These are phyloP conservation scores for Trachelus stipa DNA, from an alignment of 2,888 invertebrate genomes.

Conservation along the genomic window DNA sequence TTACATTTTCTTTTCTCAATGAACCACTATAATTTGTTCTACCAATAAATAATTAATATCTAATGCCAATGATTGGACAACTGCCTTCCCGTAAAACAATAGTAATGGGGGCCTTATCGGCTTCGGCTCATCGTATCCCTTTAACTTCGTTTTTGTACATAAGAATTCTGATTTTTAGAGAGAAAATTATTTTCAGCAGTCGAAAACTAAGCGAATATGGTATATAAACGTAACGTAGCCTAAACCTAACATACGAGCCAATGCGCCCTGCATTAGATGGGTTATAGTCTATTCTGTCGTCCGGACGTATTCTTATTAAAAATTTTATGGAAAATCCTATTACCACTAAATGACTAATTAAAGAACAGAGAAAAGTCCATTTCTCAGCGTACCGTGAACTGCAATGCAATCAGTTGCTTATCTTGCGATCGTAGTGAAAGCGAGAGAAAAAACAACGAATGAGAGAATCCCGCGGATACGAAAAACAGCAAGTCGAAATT, in stretches of 20 bases:
- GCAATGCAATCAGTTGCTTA: not conserved
- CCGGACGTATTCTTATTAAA: not conserved
- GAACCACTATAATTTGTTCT: not conserved
- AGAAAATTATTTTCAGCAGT: not conserved
- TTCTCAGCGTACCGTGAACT: not conserved
- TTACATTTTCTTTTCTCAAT: not conserved
- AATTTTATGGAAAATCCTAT: not conserved
- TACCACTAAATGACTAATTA: not conserved
- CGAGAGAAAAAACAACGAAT: not conserved
- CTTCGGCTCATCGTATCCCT: not conserved
- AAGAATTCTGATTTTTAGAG: not conserved
- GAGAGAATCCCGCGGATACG: not conserved
- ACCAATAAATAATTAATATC: not conserved
- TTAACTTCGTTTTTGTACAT: not conserved
- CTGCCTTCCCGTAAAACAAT: not conserved
- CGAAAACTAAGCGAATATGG: not conserved
- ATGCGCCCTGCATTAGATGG: not conserved
- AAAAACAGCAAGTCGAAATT: not conserved
- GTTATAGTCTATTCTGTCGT: not conserved
- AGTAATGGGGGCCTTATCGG: not conserved
- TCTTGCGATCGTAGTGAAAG: not conserved
- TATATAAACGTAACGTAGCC: not conserved
- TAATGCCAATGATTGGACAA: not conserved
- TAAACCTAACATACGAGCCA: not conserved
- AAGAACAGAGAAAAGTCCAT: not conserved